Percentiles rank a stretch among this genome's conserved stretches.
Conservation (phyloP, 2,888 invertebrate genomes). For the Monoplex corrugatus region DNA sequence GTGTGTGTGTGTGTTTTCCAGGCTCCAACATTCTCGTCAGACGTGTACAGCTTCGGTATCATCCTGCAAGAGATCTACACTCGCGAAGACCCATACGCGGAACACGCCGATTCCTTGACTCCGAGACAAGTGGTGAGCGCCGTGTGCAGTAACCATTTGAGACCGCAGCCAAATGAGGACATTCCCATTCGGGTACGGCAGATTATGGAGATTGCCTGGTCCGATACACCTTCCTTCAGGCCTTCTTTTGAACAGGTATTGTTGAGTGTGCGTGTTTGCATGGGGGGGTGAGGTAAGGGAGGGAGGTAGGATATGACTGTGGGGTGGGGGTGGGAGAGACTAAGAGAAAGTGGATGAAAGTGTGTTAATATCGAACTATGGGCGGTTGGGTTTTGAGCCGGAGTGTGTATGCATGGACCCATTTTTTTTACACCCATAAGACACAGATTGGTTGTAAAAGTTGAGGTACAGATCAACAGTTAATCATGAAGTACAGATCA, state of each 20-base stretch:
- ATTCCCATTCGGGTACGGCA: conserved; percentile 64
- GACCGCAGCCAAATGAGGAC: conserved; percentile 65
- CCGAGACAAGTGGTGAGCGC: conserved; percentile 69
- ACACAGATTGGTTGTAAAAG: too few relatives aligned
- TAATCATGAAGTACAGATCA: too few relatives aligned
- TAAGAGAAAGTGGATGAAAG: neutral
- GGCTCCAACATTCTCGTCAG: conserved; percentile 61
- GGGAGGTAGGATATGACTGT: neutral
- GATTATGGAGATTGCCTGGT: conserved; percentile 73
- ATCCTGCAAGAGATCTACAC: conserved; percentile 77
- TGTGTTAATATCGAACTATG: too few relatives aligned
- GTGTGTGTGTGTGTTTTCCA: neutral
- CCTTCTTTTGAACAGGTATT: conserved; percentile 67
- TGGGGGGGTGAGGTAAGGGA: neutral
- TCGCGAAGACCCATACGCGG: conserved; percentile 71
- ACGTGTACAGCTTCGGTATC: conserved; percentile 77
- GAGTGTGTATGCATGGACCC: too few relatives aligned
- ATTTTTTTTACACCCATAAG: too few relatives aligned
- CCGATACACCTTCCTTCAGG: conserved; percentile 63
- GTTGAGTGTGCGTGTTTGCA: conserved; percentile 41
- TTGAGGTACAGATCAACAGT: too few relatives aligned
- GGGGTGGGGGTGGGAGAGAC: neutral
- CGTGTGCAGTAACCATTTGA: conserved; percentile 64
- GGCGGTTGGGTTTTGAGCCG: too few relatives aligned
- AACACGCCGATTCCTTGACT: conserved; percentile 63